Evolutionary conservation across 2,113 vertebrate species (phyloP).

Genomic region (Microcebus lehilahytsara): DNA sequence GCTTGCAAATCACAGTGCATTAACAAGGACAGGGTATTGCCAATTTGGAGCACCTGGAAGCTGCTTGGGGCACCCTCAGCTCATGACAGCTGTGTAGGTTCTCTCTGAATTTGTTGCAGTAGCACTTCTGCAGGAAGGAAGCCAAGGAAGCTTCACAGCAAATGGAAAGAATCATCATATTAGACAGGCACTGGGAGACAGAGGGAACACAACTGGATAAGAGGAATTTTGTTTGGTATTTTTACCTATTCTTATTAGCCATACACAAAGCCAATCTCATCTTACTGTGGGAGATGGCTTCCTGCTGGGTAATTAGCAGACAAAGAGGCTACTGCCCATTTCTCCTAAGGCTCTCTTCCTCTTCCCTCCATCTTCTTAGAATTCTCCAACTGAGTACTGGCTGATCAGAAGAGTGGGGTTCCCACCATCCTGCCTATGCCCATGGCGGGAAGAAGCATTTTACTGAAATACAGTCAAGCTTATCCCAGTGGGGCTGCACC

Average conservation of each 20-base stretch:
- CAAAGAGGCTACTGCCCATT: neutral
- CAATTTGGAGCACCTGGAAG: slow-evolving; percentile 38
- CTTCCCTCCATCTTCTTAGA: neutral
- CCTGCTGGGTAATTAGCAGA: neutral
- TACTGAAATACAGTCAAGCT: neutral
- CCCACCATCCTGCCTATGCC: neutral
- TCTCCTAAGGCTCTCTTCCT: neutral
- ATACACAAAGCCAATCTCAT: neutral
- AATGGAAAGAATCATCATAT: fast-evolving
- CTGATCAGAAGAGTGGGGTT: neutral
- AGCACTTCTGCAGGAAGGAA: neutral
- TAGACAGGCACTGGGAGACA: neutral
- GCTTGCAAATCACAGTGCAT: neutral
- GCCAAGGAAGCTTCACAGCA: neutral
- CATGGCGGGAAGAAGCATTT: fast-evolving
- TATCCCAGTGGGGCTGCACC: neutral
- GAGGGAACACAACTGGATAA: neutral
- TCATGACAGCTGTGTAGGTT: neutral
- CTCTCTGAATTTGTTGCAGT: neutral
- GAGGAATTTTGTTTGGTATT: neutral
- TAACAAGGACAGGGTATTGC: neutral
- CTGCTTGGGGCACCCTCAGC: neutral
- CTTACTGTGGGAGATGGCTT: neutral
- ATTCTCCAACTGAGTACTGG: neutral
- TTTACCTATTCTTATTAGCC: neutral